Evolutionary conservation across 2,888 invertebrate species (phyloP), one percentile per base, ranked within the genome.

Genomic region (Protodeltote pygarga): DNA sequence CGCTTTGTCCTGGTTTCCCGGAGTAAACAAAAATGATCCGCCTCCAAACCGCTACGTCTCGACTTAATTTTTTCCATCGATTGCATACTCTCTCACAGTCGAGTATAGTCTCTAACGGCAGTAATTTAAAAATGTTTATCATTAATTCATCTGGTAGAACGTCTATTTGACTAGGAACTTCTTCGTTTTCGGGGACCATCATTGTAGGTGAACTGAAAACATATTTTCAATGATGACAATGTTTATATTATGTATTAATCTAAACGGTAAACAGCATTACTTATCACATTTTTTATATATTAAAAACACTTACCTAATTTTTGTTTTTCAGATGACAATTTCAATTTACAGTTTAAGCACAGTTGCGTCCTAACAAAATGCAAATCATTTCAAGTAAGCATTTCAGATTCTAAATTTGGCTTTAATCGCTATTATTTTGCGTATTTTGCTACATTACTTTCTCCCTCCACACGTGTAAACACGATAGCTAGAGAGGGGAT

Each of bases 81-180:
- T 54, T 75, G 51, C 86, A 87, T 1, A 92, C 92, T 23, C 71
- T 66, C 57, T 88, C 87, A 60, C 89, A 88, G 5, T 60, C 58
- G 9, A 91, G 54, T 39, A 92, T 53, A 1, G 79, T 71, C 6
- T 89, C 83, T 21, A 91, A 34, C 1, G 87, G 73, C 49, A 92
- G 71, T 51, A 70, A 77, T 70, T 81, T 84, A 50, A 92, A 89
- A 52, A 92, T 84, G 27, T 73, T 62, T 29, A 89, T 69, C 23
- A 92, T 39, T 38, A 92, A 63, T 65, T 92, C 92, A 54, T 89
- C 83, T 8, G 92, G 92, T 40, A 92, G 68, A 34, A 60, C 48
- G 51, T 83, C 64, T n/a, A 85, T 77, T 64, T 24, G 32, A 35
- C 35, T 42, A 11, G 8, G 13, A 31, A 33, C 42, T 19, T 52